Percentiles rank a stretch among this genome's conserved stretches.
Evolutionary conservation across 2,797 vertebrate species (phyloP).

Genomic region (Ibycter americanus): DNA sequence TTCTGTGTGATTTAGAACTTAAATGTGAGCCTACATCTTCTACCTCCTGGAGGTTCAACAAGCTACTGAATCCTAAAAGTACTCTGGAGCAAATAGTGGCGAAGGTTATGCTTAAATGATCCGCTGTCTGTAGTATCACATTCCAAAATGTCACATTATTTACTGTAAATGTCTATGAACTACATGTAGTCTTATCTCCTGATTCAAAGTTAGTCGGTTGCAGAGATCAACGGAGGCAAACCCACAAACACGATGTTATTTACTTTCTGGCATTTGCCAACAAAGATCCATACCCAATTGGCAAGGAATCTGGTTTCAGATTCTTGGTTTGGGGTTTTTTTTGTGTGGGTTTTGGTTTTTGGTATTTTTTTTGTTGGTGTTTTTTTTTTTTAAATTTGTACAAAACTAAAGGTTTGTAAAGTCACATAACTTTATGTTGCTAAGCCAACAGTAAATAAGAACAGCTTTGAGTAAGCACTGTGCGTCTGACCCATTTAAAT

Average conservation of each 20-base stretch:
- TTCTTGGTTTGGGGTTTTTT: too few relatives aligned
- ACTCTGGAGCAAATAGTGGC: not conserved
- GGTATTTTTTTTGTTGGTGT: accelerated
- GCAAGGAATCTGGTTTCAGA: not conserved
- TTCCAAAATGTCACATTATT: conserved; percentile 33
- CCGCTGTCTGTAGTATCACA: not conserved
- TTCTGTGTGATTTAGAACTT: not conserved
- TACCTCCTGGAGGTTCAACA: not conserved
- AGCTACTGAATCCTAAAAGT: not conserved
- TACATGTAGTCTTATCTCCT: not conserved
- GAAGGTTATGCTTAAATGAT: not conserved
- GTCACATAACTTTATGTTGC: accelerated
- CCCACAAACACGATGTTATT: conserved; percentile 8
- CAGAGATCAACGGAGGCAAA: not conserved
- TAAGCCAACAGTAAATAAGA: not conserved
- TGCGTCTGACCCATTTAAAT: not conserved
- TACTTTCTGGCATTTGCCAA: conserved; percentile 17
- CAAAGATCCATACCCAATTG: not conserved
- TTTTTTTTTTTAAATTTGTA: not conserved
- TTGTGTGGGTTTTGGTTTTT: too few relatives aligned
- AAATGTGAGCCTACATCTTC: not conserved
- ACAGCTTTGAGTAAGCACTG: not conserved
- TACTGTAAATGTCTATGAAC: conserved; percentile 15
- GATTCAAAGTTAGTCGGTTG: conserved; percentile 35
- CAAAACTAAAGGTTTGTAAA: not conserved